These are phyloP conservation scores for Manacus vitellinus DNA, from an alignment of 2,113 vertebrate genomes.

Conservation along the genomic window DNA sequence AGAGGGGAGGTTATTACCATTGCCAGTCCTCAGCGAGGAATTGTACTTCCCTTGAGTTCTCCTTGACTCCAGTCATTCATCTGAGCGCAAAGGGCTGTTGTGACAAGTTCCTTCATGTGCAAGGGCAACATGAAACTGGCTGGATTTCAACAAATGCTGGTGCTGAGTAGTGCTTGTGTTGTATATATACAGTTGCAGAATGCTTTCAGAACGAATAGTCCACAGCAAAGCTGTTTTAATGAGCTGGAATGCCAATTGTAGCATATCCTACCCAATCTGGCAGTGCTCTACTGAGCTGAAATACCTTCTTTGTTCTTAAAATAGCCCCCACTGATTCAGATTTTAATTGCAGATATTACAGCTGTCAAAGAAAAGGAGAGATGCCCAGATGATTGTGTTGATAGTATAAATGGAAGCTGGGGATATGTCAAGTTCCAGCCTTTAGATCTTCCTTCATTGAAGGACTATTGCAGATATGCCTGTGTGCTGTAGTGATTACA, in stretches of 20 bases:
- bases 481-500: background rate
- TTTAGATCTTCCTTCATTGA: conserved; percentile 18
- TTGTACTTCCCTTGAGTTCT: background rate
- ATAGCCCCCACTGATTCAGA: conserved; percentile 18
- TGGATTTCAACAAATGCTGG: background rate
- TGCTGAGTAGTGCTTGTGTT: background rate
- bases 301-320: conserved; percentile 66
- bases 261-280: conserved; percentile 4
- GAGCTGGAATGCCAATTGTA: conserved; percentile 12
- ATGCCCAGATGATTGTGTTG: conserved; percentile 30
- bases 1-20: background rate
- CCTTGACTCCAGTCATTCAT: background rate
- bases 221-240: background rate
- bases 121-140: background rate
- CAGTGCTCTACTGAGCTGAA: background rate
- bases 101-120: background rate
- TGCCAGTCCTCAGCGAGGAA: background rate
- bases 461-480: background rate
- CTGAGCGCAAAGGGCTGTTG: background rate
- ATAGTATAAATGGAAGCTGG: conserved; percentile 2
- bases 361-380: conserved; percentile 34
- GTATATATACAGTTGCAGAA: conserved; percentile 19
- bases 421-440: background rate
- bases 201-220: background rate
- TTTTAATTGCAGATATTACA: conserved; percentile 68